Evolutionary conservation across 2,888 invertebrate species (phyloP).

Genomic region (Tetrapedia diversipes): DNA sequence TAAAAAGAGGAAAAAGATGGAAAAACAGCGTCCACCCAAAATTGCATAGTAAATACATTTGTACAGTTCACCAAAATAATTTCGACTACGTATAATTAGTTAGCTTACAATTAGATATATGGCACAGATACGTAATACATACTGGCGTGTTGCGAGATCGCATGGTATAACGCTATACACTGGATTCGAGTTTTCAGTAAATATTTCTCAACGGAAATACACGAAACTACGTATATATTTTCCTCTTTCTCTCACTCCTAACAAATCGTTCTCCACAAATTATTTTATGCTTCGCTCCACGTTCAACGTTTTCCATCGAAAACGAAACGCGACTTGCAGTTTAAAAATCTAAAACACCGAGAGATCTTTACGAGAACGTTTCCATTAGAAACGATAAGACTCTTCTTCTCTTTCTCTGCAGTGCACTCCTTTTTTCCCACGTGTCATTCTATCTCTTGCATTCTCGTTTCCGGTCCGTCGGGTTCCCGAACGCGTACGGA

Average conservation of each 20-base stretch:
- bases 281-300: neutral
- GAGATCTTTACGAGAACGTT: neutral
- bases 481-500: too few relatives aligned
- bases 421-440: neutral
- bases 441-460: neutral
- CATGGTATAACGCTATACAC: neutral
- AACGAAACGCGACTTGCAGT: neutral
- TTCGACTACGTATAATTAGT: neutral
- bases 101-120: neutral
- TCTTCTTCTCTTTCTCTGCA: neutral
- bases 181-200: conserved; percentile 9
- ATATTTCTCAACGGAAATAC: conserved; percentile 40
- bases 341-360: neutral
- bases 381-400: conserved; percentile 10
- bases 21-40: neutral
- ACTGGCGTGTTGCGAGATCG: conserved; percentile 27
- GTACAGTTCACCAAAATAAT: conserved; percentile 1
- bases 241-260: neutral
- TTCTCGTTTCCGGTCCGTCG: neutral
- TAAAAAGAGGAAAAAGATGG: neutral
- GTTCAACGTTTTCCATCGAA: neutral
- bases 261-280: neutral
- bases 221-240: conserved; percentile 3
- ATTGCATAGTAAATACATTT: neutral
- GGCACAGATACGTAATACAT: conserved; percentile 21